Evolutionary conservation across 2,888 invertebrate genomes (phyloP), one percentile per base, ranked within the genome.

Genomic region (Sinotaia quadrata): DNA sequence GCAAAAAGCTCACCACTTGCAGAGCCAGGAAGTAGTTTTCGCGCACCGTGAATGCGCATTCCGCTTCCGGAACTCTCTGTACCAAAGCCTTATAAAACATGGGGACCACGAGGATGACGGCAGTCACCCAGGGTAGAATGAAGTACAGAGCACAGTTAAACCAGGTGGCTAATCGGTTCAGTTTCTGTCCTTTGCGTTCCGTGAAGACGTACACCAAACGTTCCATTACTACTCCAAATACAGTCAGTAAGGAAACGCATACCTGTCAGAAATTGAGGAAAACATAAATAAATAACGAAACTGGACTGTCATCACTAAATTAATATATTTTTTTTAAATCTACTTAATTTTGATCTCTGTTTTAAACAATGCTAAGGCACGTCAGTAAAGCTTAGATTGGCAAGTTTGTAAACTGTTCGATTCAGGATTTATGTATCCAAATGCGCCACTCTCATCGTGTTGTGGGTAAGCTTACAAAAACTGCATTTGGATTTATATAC

Each of bases 191-290:
- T 0, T 62, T 60, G 2, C 72, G 69, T 51, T 68, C 69, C 27
- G 71, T 73, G 44, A 69, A 70, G 24, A 75, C 65, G 67, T 73
- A 75, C 2, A 72, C 49, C 54, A 75, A 72, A 4, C 75, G 63
- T 37, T 75, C 75, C 29, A 73, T 41, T 18, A 73, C 73, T 21
- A 75, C 63, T 7, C 69, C 58, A 2, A 72, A 36, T 21, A 68
- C 71, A 1, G 73, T 63, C 51, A 72, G 66, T 24, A 75, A 56
- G 8, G 66, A 65, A 57, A 73, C 52, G 8, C 69, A 72, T 21
- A 67, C 57, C 58, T 67, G 63, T n/a, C n/a, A n/a, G n/a, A n/a
- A n/a, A n/a, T n/a, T n/a, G n/a, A n/a, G n/a, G n/a, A n/a, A n/a
- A n/a, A n/a, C n/a, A n/a, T n/a, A n/a, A n/a, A n/a, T n/a, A n/a